Percentiles rank a stretch among this genome's conserved stretches.
Evolutionary conservation across 2,113 vertebrate species (phyloP).

Genomic region (Zosterops hypoxanthus): DNA sequence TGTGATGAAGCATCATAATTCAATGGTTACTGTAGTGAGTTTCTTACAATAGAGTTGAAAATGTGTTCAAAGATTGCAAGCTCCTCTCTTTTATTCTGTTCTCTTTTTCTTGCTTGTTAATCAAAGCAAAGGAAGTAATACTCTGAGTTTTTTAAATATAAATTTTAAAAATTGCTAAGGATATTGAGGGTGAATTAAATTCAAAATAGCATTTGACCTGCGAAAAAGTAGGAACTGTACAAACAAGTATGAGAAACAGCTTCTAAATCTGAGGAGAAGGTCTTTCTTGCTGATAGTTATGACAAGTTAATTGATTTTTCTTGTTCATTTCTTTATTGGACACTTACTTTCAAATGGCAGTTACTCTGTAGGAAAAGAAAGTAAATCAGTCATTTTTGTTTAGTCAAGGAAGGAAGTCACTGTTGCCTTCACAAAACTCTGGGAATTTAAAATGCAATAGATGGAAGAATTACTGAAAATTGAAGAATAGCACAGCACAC

Average conservation of each 20-base stretch:
- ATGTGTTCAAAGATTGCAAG: background rate
- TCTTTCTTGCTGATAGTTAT: background rate
- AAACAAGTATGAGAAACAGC: background rate
- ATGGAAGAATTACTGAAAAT: background rate
- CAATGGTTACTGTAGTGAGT: background rate
- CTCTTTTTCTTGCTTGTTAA: background rate
- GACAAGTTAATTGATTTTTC: background rate
- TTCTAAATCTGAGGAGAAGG: background rate
- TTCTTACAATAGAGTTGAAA: background rate
- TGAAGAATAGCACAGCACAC: background rate
- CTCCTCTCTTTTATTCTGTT: background rate
- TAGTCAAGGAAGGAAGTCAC: background rate
- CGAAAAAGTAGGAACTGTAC: background rate
- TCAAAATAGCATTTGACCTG: background rate
- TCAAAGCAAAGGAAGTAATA: background rate
- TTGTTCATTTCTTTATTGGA: background rate
- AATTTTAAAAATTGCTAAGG: background rate
- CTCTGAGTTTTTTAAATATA: background rate
- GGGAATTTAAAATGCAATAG: background rate
- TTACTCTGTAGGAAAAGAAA: background rate
- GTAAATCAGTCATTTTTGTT: background rate
- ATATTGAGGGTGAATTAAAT: background rate
- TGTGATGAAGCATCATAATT: background rate
- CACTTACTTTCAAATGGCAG: background rate
- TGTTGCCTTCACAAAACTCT: background rate